Percentiles rank a stretch among this genome's conserved stretches.
Evolutionary conservation across 2,888 invertebrate species (phyloP).

Genomic region (Amblyjoppa proteus): DNA sequence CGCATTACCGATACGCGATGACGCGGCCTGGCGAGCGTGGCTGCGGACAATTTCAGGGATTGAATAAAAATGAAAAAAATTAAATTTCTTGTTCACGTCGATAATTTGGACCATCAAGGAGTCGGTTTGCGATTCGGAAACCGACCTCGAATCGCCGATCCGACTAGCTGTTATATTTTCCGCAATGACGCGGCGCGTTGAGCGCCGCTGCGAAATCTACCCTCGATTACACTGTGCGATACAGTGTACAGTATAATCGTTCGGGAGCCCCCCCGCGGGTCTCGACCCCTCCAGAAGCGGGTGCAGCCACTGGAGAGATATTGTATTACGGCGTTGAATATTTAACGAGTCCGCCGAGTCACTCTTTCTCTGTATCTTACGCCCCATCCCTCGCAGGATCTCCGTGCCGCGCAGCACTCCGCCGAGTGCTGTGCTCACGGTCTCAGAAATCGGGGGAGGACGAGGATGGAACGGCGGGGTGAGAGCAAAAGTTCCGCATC

Average conservation of each 20-base stretch:
- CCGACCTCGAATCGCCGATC: background rate
- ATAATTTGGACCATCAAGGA: background rate
- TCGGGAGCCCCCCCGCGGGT: slow-evolving; percentile 45
- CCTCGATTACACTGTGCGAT: slow-evolving; percentile 54
- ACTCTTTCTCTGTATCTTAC: slow-evolving; percentile 73
- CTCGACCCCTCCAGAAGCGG: slow-evolving; percentile 18
- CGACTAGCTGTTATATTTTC: background rate
- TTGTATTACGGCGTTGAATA: slow-evolving; percentile 86
- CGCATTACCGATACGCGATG: background rate
- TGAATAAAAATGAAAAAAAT: too few relatives aligned
- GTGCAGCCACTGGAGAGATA: slow-evolving; percentile 80
- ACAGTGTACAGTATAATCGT: slow-evolving; percentile 62
- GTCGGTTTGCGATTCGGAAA: background rate
- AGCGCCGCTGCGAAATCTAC: slow-evolving; percentile 26
- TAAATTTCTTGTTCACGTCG: too few relatives aligned
- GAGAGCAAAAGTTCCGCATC: slow-evolving; percentile 43
- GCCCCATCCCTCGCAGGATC: slow-evolving; percentile 37
- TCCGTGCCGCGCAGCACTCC: slow-evolving; percentile 52
- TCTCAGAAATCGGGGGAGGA: slow-evolving; percentile 19
- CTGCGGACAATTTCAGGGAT: background rate
- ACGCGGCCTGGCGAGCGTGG: background rate
- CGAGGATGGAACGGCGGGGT: background rate
- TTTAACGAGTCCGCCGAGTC: slow-evolving; percentile 84
- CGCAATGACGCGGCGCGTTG: background rate
- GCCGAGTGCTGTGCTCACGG: slow-evolving; percentile 46